These are phyloP conservation scores for Myiothlypis coronata DNA, from an alignment of 2,797 vertebrate species.

Conservation along the genomic window DNA sequence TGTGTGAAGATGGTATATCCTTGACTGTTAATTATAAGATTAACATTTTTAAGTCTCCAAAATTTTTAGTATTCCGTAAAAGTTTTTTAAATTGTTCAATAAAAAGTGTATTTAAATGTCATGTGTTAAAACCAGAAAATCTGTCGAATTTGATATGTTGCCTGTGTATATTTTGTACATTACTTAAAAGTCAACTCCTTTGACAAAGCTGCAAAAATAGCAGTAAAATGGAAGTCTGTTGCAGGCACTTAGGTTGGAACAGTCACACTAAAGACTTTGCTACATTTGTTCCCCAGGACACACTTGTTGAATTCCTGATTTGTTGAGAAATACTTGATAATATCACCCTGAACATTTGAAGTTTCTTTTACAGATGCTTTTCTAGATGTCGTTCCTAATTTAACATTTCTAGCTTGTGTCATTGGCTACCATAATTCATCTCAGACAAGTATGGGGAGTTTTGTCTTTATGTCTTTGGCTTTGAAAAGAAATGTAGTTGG, in stretches of 20 bases:
- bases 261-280: background rate
- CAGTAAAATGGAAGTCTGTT: constrained; percentile 33
- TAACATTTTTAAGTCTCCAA: constrained; percentile 69
- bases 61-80: constrained; percentile 59
- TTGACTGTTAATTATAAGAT: constrained; percentile 73
- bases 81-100: constrained; percentile 66
- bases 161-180: constrained; percentile 37
- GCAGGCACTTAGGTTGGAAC: background rate
- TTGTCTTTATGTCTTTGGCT: background rate
- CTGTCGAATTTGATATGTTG: constrained; percentile 45
- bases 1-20: constrained; percentile 18
- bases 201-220: constrained; percentile 44
- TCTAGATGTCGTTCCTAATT: background rate
- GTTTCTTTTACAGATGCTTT: background rate
- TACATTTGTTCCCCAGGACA: background rate
- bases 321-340: background rate
- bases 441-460: background rate
- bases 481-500: background rate
- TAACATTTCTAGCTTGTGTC: background rate
- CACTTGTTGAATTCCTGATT: background rate
- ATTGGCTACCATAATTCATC: background rate
- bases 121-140: constrained; percentile 58
- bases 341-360: background rate
- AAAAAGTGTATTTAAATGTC: constrained; percentile 63
- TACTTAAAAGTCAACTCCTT: constrained; percentile 59